These are phyloP conservation scores for Trachops cirrhosus DNA, from an alignment of 2,797 vertebrate genomes.

Conservation along the genomic window DNA sequence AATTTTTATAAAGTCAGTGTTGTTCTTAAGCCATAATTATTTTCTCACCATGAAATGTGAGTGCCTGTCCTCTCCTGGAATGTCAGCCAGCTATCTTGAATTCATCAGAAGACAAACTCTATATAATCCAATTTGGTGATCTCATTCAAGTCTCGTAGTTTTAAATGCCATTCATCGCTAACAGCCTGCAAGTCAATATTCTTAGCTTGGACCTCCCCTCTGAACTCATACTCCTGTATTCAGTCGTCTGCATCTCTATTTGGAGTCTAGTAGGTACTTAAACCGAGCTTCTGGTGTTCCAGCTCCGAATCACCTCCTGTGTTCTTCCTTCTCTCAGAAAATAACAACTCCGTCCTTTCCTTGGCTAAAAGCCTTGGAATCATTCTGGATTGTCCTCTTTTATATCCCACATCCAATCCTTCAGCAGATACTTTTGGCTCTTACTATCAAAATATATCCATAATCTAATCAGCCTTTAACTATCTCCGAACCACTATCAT, in stretches of 20 bases:
- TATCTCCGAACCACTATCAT: not conserved
- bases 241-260: not conserved
- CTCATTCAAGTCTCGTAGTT: not conserved
- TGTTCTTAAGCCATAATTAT: conserved; percentile 24
- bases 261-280: not conserved
- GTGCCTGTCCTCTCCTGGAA: not conserved
- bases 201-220: not conserved
- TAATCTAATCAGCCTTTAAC: not conserved
- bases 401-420: not conserved
- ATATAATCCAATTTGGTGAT: not conserved
- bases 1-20: conserved; percentile 15
- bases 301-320: not conserved
- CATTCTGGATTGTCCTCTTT: not conserved
- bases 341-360: not conserved
- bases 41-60: conserved; percentile 1
- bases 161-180: not conserved
- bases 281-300: not conserved
- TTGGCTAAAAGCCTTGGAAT: not conserved
- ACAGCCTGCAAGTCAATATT: not conserved
- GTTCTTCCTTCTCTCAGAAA: conserved; percentile 2
- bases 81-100: not conserved
- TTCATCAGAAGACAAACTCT: not conserved
- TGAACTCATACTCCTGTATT: not conserved
- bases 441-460: not conserved
- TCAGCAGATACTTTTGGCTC: not conserved